These are phyloP conservation scores for Eupithecia exiguata DNA, from an alignment of 2,888 invertebrate genomes.

Conservation along the genomic window DNA sequence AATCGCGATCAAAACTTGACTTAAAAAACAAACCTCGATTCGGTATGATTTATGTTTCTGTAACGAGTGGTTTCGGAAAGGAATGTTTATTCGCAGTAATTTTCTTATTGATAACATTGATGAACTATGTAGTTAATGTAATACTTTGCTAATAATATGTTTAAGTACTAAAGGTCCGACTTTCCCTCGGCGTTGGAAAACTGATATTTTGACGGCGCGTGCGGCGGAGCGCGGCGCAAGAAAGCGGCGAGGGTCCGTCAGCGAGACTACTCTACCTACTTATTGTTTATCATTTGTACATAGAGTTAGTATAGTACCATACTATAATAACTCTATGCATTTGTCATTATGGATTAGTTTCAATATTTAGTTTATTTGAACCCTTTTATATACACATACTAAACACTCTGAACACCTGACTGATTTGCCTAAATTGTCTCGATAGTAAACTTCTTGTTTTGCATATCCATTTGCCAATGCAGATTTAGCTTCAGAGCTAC, in stretches of 20 bases:
- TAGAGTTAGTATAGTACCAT: too few species aligned
- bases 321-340: too few species aligned
- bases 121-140: background rate
- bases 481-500: background rate
- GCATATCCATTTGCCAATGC: background rate
- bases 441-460: background rate
- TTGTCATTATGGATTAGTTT: background rate
- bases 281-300: too few species aligned
- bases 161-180: conserved; percentile 21
- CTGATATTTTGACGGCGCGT: conserved; percentile 38
- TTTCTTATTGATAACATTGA: background rate
- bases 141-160: background rate
- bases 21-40: background rate
- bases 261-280: conserved; percentile 6
- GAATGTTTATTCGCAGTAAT: background rate
- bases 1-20: background rate
- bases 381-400: background rate
- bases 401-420: background rate
- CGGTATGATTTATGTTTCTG: background rate
- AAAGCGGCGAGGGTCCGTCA: conserved; percentile 27
- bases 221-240: conserved; percentile 34
- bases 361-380: background rate
- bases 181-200: conserved; percentile 40
- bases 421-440: background rate
- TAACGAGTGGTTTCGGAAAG: background rate